Base-by-base conservation (phyloP, 2,888 invertebrate species). In the Pelosia muscerda region DNA sequence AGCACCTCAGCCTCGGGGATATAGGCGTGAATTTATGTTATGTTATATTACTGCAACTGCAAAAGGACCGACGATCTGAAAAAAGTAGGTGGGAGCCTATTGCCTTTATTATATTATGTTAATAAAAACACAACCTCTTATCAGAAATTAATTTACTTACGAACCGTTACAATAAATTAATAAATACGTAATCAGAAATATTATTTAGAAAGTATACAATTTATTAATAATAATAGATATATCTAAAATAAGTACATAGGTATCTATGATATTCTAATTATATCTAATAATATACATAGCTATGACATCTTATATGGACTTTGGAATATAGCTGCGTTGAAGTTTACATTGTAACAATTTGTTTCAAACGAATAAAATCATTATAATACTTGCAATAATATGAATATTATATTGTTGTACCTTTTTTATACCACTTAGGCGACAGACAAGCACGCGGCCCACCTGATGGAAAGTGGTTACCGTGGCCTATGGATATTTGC, bases 261-360 rank as follows among this genome's bases (percentile, higher is more conserved):
- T 68, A 65, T 56, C 71, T 76, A 77, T 31, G 9, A 25, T 66
- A 58, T 66, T 60, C 66, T 73, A 74, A 71, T 65, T 59, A 78
- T 73, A 66, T 74, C 74, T 76, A 76, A 66, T 76, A 76, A 66
- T 49, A n/a, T 73, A 63, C 38, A 38, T 68, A 75, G 75, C 84
- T 88, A 86, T 78, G 63, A 66, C 73, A 70, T 71, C 68, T 75
- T 81, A 83, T 78, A 25, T 75, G 82, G 82, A 83, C 91, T 90
- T 90, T 90, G 90, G 90, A 85, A 84, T 83, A 82, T 81, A 90
- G 90, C 90, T 90, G 88, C 80, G 81, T 82, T 53, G 70, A 78
- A 75, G 64, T 78, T 74, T 81, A 80, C 67, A 72, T 58, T 53
- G 2, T 4, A 53, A 38, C 58, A 22, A 69, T 57, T 53, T 59